Conservation (phyloP, 2,888 invertebrate species). For the Philhelius pedissequus region DNA sequence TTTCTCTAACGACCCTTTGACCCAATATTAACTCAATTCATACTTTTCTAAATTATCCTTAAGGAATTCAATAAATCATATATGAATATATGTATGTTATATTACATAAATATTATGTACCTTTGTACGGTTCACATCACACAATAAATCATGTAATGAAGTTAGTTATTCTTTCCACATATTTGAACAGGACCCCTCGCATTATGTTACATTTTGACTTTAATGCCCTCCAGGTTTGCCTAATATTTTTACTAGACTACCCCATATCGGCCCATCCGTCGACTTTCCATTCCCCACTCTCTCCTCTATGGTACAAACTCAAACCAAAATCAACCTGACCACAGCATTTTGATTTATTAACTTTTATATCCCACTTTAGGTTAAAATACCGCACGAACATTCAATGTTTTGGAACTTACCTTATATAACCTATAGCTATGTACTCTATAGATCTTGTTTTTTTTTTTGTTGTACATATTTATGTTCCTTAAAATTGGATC, state of each 20-base stretch:
- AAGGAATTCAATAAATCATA: slow-evolving; percentile 50
- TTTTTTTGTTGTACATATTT: too few relatives aligned
- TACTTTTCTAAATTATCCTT: slow-evolving; percentile 45
- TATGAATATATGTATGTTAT: background rate
- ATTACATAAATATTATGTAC: background rate
- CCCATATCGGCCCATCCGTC: too few relatives aligned
- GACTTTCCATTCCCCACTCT: background rate
- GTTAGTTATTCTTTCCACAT: slow-evolving; percentile 64
- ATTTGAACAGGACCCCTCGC: slow-evolving; percentile 52
- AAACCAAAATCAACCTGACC: slow-evolving; percentile 56
- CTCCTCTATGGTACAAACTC: background rate
- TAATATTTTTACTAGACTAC: slow-evolving; percentile 44
- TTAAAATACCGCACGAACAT: slow-evolving; percentile 11
- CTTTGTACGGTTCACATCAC: slow-evolving; percentile 24
- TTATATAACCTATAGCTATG: background rate
- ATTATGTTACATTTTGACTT: slow-evolving; percentile 57
- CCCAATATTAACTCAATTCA: slow-evolving; percentile 24
- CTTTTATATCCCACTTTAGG: slow-evolving; percentile 30
- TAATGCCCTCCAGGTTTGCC: slow-evolving; percentile 35
- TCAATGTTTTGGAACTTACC: background rate
- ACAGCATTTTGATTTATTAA: slow-evolving; percentile 63
- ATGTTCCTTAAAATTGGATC: slow-evolving; percentile 23
- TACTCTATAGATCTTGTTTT: background rate
- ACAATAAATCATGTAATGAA: slow-evolving; percentile 64
- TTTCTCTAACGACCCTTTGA: slow-evolving; percentile 12